Base-by-base conservation (phyloP, 2,113 vertebrate species). In the Atherinomorus stipes region DNA sequence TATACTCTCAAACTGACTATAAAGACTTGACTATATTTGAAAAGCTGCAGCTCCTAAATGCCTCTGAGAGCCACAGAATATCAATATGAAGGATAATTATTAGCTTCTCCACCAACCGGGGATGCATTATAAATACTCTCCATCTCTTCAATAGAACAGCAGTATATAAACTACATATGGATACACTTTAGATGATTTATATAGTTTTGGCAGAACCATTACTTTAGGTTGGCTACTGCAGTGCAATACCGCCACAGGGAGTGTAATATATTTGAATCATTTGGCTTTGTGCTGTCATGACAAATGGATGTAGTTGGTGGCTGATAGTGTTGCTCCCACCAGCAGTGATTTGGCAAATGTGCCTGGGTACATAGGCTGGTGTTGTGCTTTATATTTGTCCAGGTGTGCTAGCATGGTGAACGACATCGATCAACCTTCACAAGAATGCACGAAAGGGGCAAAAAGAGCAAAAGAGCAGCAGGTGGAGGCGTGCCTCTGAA, bases 221-320 rank as follows among this genome's bases (percentile, higher is more conserved):
- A 80, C 64, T 86, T 85, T 71, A 70, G 77, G 76, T 68, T 80
- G 76, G 79, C 34, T 65, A 18, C 75, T 71, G 73, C 49, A 59
- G 65, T 65, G 78, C 51, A 70, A 72, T 66, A 74, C 23, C 3
- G 65, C 89, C 78, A 75, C 61, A 31, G 85, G 86, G 78, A 79
- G 53, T 64, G 62, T 78, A 85, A 85, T 88, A 74, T 86, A 81
- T 91, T 84, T 86, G 71, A 81, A 87, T 89, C 73, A 78, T 88
- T 87, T 87, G 79, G 83, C 73, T 79, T 86, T 75, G 64, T 82
- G 79, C 74, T 80, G 78, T 84, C 65, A 22, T 83, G 84, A 88
- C 85, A 74, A 90, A 91, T 90, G 84, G 47, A 84, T 64, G 70
- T 72, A 74, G 72, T 75, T 67, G 80, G 79, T 76, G 65, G 79